These are phyloP conservation scores for Propsilocerus akamusi DNA, from an alignment of 1,140 invertebrate genomes.

Conservation along the genomic window DNA sequence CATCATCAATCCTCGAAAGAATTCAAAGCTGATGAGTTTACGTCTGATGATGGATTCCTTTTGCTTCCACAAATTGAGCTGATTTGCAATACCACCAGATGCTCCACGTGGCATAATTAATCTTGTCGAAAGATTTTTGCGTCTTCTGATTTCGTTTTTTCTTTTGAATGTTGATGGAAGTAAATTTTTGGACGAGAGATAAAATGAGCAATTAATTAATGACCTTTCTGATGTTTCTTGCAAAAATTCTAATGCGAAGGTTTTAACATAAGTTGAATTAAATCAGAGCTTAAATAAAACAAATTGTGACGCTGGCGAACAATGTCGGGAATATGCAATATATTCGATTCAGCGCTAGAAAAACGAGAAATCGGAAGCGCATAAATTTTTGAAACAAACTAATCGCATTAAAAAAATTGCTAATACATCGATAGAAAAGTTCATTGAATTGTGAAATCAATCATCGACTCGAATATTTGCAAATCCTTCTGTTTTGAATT, in stretches of 20 bases:
- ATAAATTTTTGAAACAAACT: neutral
- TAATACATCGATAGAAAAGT: neutral
- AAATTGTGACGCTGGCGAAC: too few species aligned
- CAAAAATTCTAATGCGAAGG: too few species aligned
- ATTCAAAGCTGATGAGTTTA: too few species aligned
- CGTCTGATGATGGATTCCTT: neutral
- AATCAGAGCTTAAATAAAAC: too few species aligned
- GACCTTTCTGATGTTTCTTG: too few species aligned
- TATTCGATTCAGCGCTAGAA: neutral
- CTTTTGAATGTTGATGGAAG: too few species aligned
- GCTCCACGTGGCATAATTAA: neutral
- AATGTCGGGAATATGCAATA: too few species aligned
- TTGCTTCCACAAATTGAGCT: neutral
- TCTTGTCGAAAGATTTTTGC: neutral
- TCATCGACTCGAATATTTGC: neutral
- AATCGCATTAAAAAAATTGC: neutral
- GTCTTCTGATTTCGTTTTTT: too few species aligned
- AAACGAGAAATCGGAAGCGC: neutral
- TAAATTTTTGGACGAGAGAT: too few species aligned
- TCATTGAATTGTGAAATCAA: slow-evolving; percentile 2
- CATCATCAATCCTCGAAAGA: too few species aligned
- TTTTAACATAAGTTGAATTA: too few species aligned
- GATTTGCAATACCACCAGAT: neutral
- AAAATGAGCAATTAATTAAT: too few species aligned
- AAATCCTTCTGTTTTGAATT: neutral